Evolutionary conservation across 2,888 invertebrate genomes (phyloP), one percentile per base, ranked within the genome.

Genomic region (Xylota sylvarum): DNA sequence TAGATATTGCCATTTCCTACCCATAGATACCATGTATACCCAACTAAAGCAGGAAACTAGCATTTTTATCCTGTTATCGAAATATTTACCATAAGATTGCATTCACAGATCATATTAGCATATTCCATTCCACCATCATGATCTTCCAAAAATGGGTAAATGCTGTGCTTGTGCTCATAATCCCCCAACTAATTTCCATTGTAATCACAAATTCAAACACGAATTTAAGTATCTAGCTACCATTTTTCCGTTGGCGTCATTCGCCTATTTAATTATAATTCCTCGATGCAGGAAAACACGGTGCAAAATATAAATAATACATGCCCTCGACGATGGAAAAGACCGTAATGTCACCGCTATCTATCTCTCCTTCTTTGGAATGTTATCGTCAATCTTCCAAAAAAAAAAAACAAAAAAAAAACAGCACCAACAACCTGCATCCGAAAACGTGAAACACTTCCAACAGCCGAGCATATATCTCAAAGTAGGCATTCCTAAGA

Each of bases 221-320:
- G 78, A 79, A 43, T 64, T 14, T 64, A 60, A 69, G 43, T 78
- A 70, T 35, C 35, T 35, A 35, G 32, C 4, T 7, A 70, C 70
- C 64, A 55, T 50, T 37, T 32, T 50, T 50, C 23, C 23, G 52
- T 65, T 14, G 12, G 74, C 40, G 12, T 46, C 64, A 19, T 52
- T 70, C 64, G 52, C 62, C 69, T 56, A 72, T 86, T 81, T 86
- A 81, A 81, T 86, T 81, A 86, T 77, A 81, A 77, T 86, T 86
- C 77, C 62, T 77, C 77, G 86, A 69, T 58, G 72, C 56, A 72
- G 62, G 46, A 72, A 85, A 77, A 81, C 72, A 85, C 58, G 84
- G 35, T 30, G 69, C 67, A 79, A 79, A 69, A 35, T 79, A 84
- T 84, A 79, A 84, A 84, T 84, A 80, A 84, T 64, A 84, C 79